Conservation (phyloP, 2,888 invertebrate genomes). For the Clivina fossor region DNA sequence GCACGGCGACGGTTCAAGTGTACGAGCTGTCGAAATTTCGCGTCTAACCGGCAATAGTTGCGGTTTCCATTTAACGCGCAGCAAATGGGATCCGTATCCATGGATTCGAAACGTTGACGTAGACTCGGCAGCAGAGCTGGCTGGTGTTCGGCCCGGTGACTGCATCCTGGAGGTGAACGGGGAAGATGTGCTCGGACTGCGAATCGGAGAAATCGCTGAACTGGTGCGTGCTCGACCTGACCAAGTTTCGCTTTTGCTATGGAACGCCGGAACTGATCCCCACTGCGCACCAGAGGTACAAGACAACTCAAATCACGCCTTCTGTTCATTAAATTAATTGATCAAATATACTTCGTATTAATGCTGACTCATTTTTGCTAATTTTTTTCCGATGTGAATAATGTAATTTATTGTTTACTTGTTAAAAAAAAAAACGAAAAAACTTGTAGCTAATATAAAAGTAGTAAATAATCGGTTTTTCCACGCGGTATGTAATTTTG, state of each 20-base stretch:
- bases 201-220: slow-evolving; percentile 58
- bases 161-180: slow-evolving; percentile 66
- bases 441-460: too few relatives aligned
- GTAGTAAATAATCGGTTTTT: too few relatives aligned
- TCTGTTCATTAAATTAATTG: too few relatives aligned
- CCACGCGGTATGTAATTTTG: too few relatives aligned
- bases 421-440: too few relatives aligned
- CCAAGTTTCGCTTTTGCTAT: slow-evolving; percentile 54
- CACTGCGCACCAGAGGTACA: slow-evolving; percentile 56
- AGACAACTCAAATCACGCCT: too few relatives aligned
- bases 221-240: slow-evolving; percentile 53
- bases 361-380: too few relatives aligned
- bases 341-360: too few relatives aligned
- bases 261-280: slow-evolving; percentile 55
- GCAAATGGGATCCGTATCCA: slow-evolving; percentile 81
- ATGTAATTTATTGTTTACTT: too few relatives aligned
- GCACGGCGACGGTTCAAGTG: slow-evolving; percentile 45
- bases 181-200: slow-evolving; percentile 57
- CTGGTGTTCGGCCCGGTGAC: slow-evolving; percentile 70
- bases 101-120: slow-evolving; percentile 71
- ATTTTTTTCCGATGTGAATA: too few relatives aligned
- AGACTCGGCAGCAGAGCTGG: slow-evolving; percentile 63
- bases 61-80: slow-evolving; percentile 73
- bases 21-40: slow-evolving; percentile 58
- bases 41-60: slow-evolving; percentile 63